Evolutionary conservation across 2,888 invertebrate species (phyloP), one percentile per base, ranked within the genome.

Genomic region (Drosophila aldrichi): DNA sequence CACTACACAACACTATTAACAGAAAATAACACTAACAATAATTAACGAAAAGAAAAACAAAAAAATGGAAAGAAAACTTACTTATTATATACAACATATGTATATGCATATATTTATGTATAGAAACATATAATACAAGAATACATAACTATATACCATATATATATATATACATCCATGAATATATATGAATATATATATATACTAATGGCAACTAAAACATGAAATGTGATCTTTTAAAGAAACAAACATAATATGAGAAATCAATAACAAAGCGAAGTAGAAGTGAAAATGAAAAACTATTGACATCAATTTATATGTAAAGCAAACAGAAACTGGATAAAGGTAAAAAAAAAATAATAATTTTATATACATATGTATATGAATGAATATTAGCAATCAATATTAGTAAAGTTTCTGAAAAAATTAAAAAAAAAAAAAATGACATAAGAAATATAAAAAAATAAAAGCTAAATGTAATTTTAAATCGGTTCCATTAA

Each of bases 141-240:
- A 78, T 77, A 82, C 78, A 83, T 70, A 76, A 71, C 72, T 78
- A 84, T 82, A 76, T 74, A 76, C 25, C 6, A n/a, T n/a, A n/a
- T n/a, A n/a, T 74, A 75, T 67, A 66, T 57, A 75, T 64, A 80
- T 77, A 83, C 77, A 84, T 60, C 25, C 25, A 25, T 25, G 25
- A 25, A 61, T 46, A 61, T 74, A 80, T 84, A 81, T 75, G 74
- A 72, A 78, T 79, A 85, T 84, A 81, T 76, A 77, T 88, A 86
- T 77, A 77, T 65, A 81, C 63, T 84, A 89, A 89, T 74, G 87
- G 85, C 82, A 90, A 88, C 90, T 90, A 85, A 89, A 90, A 79
- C 85, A 89, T 91, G 91, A 91, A 91, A 91, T 91, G 91, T 91
- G 91, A 91, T 91, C 92, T 91, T 91, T 91, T 91, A 91, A 91